Base-by-base conservation (phyloP, 1,140 invertebrate species). In the Venustaconcha ellipsiformis region DNA sequence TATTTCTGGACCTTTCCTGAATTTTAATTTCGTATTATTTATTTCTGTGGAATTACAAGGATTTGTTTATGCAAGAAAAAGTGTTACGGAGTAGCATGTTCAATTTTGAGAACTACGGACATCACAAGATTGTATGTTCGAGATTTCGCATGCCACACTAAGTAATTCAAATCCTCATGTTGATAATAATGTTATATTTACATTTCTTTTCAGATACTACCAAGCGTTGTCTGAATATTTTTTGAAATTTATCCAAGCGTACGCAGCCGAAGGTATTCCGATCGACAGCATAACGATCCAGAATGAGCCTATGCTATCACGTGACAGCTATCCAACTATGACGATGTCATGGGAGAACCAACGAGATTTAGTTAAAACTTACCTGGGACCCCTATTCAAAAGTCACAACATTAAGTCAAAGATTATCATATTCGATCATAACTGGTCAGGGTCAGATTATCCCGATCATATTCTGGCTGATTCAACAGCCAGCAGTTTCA, bases 381-480 rank as follows among this genome's bases (percentile, higher is more conserved):
- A 80, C 48, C 48, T 84, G 2, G 83, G 83, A 8, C 83, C 83
- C 1, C 37, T 68, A 18, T 80, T 84, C 48, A 60, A 66, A 18
- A 56, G 74, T 30, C 74, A 75, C 26, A 75, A 78, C 23, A 79
- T 84, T 14, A 67, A 78, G 12, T 80, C 83, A 57, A 80, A 82
- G 68, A 79, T 84, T 63, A 66, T 84, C 14, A 63, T 82, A 5
- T 83, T 73, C 57, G 83, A 84, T 63, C 77, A 80, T 62, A 84
- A 84, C 64, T 83, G 81, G 81, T 72, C 78, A 37, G 62, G 74
- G 6, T 30, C 59, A 3, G 70, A 64, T 58, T 84, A 81, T 60
- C 77, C 80, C n/a, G 76, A 78, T 26, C 69, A 74, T 18, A 74
- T 83, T 67, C 23, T 83, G 13, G 68, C 66, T 20, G 83, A 84